Evolutionary conservation across 2,888 invertebrate genomes (phyloP), one percentile per base, ranked within the genome.

Genomic region (Hartigia nigra): DNA sequence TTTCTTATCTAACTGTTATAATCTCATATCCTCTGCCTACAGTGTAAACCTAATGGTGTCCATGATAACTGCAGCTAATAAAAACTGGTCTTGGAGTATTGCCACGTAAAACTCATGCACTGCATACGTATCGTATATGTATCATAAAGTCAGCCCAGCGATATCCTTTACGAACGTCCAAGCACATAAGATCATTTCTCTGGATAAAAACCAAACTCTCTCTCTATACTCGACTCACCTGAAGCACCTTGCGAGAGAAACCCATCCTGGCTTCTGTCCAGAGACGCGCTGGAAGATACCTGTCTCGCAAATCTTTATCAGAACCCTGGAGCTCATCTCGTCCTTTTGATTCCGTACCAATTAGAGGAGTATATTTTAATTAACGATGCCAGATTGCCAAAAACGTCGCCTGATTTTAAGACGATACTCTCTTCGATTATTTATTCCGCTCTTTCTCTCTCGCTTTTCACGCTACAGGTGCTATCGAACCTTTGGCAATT

Each of bases 251-350:
- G 84, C 82, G 39, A 89, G 78, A 70, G 83, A 82, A 79, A 77
- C 69, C 75, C 78, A 80, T 76, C 37, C 55, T 76, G 78, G 76
- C 39, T 80, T 83, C 32, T 76, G 81, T 37, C 85, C 85, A 77
- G 83, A 77, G 11, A 80, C 77, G 69, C 85, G 85, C 78, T 83
- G 86, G 74, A 88, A 78, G 69, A 89, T 74, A 75, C 80, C 82
- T 12, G 82, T 79, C 74, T 87, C 86, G 82, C 87, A 88, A 74
- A 89, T 82, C 81, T 87, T 90, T 39, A 89, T 78, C 12, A 90
- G 81, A 78, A 88, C 84, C 82, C 88, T 88, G 75, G 86, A 82
- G 77, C 86, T 85, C 91, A 91, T 90, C 78, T 12, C 31, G 12
- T 34, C 32, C 32, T 14, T 5, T 55, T 55, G 55, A 23, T 55